A percentile compares a stretch with the other conserved stretches of the same genome.
phyloP scores from a whole-genome alignment of 2,797 vertebrate genomes.

The Hafferia zeledoni region DNA sequence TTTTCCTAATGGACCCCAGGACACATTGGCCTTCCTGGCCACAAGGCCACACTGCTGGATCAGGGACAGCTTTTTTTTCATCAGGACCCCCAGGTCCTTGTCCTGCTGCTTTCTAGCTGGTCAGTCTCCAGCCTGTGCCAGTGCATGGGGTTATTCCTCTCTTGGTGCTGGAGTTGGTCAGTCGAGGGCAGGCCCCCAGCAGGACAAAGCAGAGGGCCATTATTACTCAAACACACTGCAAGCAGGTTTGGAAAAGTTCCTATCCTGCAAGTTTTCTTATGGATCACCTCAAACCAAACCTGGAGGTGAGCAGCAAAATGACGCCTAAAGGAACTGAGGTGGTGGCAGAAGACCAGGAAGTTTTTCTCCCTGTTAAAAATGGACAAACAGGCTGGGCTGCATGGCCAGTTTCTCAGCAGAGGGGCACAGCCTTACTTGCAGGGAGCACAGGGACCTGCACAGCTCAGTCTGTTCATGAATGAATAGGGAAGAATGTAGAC shows the following conservation, averaged over 20 bases:
- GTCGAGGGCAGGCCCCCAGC: not conserved
- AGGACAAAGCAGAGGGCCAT: not conserved
- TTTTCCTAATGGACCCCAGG: not conserved
- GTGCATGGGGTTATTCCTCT: not conserved
- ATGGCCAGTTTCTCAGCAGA: not conserved
- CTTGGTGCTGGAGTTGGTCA: not conserved
- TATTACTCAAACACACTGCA: not conserved
- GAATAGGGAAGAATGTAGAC: not conserved
- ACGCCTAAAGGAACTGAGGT: not conserved
- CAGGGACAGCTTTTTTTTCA: not conserved
- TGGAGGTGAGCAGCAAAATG: not conserved
- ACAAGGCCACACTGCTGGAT: not conserved
- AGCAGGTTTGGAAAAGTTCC: not conserved
- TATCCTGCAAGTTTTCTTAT: not conserved
- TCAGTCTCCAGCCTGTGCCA: not conserved
- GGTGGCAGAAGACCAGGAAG: not conserved
- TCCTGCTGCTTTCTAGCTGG: not conserved
- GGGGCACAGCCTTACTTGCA: not conserved
- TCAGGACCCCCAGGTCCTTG: not conserved
- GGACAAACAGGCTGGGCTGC: fast-evolving
- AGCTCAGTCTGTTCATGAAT: not conserved
- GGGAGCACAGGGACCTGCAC: not conserved
- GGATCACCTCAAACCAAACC: not conserved
- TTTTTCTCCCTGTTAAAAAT: not conserved
- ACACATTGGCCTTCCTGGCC: not conserved